Conservation (phyloP, 1,140 invertebrate genomes). For the Drosophila mayri region DNA sequence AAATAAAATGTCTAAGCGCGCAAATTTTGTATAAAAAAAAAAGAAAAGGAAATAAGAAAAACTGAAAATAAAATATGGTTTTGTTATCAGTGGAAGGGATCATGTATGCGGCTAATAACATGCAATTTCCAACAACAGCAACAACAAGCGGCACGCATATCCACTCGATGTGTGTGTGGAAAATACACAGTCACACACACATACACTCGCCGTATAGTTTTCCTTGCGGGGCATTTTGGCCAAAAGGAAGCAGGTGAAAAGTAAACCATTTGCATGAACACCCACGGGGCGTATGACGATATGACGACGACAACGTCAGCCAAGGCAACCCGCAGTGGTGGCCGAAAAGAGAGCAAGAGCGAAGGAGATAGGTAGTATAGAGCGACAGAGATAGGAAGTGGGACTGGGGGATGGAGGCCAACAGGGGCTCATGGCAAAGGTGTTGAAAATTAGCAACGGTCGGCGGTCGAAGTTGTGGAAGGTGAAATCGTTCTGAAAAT, state of each 20-base stretch:
- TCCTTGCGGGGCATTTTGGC: slow-evolving; percentile 43
- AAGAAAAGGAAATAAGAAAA: slow-evolving; percentile 22
- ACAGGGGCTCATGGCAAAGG: slow-evolving; percentile 45
- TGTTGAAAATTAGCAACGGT: slow-evolving; percentile 80
- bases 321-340: slow-evolving; percentile 44
- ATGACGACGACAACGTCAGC: slow-evolving; percentile 50
- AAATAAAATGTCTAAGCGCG: slow-evolving; percentile 79
- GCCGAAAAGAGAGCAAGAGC: not conserved
- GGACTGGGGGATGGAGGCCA: not conserved
- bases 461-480: slow-evolving; percentile 30
- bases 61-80: slow-evolving; percentile 76
- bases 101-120: slow-evolving; percentile 81
- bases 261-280: slow-evolving; percentile 80
- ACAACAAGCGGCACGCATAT: slow-evolving; percentile 50
- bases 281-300: slow-evolving; percentile 57
- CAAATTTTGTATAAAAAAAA: slow-evolving; percentile 67
- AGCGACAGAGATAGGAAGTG: not conserved
- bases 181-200: slow-evolving; percentile 1
- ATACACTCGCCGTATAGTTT: slow-evolving; percentile 12
- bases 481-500: not conserved
- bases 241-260: slow-evolving; percentile 78
- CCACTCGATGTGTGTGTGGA: slow-evolving; percentile 17
- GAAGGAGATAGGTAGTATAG: not conserved
- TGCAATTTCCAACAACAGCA: slow-evolving; percentile 75
- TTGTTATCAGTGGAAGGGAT: slow-evolving; percentile 76